phyloP scores from a whole-genome alignment of 2,888 invertebrate species.

The Cordilura impudica region DNA sequence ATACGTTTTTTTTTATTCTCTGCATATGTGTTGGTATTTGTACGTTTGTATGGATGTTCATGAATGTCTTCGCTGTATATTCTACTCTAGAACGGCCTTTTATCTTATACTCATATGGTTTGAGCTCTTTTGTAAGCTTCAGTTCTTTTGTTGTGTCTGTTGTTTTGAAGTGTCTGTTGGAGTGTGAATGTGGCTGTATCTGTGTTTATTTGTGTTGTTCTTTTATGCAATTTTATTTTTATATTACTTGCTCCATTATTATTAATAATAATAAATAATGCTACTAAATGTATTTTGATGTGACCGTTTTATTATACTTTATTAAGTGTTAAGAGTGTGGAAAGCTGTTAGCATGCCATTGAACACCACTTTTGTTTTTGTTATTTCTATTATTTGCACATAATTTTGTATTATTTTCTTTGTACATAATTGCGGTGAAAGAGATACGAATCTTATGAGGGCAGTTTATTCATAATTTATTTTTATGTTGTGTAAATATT shows the following conservation, averaged over 20 bases:
- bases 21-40: background rate
- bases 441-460: too few species aligned
- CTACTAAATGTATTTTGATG: conserved; percentile 25
- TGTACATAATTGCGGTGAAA: background rate
- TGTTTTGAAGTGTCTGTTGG: background rate
- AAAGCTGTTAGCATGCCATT: background rate
- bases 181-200: conserved; percentile 1
- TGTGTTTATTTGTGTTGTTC: conserved; percentile 13
- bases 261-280: conserved; percentile 56
- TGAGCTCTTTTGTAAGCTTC: conserved; percentile 27
- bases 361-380: background rate
- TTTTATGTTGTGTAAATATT: too few species aligned
- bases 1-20: conserved; percentile 6
- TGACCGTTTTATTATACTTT: conserved; percentile 53
- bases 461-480: too few species aligned
- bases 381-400: background rate
- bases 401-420: background rate
- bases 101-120: conserved; percentile 54
- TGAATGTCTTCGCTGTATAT: conserved; percentile 55
- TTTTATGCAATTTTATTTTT: conserved; percentile 59
- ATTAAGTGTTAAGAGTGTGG: conserved; percentile 52
- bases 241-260: conserved; percentile 51
- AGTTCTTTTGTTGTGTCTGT: background rate
- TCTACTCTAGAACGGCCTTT: conserved; percentile 44
- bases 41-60: conserved; percentile 21